Percentiles rank a stretch among this genome's conserved stretches.
phyloP scores from a whole-genome alignment of 2,888 invertebrate species.

The Beris morrisii region DNA sequence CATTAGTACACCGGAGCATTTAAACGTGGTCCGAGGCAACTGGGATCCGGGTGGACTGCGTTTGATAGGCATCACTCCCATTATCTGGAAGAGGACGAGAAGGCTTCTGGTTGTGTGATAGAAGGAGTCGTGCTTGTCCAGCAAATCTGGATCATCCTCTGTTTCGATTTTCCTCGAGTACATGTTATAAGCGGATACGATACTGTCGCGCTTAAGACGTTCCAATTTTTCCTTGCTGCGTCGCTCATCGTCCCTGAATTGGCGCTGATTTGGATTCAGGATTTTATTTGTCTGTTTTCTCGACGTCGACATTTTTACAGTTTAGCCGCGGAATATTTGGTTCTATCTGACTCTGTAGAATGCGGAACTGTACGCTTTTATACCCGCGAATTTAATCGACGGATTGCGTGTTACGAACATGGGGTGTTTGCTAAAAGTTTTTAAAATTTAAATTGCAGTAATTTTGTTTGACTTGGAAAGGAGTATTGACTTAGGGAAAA shows the following conservation, averaged over 20 bases:
- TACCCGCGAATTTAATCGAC: too few relatives aligned
- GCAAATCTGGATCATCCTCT: conserved; percentile 59
- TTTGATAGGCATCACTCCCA: conserved; percentile 77
- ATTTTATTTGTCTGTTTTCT: conserved; percentile 36
- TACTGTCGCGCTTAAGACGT: conserved; percentile 34
- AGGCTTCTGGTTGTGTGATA: conserved; percentile 71
- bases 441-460: too few relatives aligned
- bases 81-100: conserved; percentile 71
- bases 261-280: conserved; percentile 56
- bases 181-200: conserved; percentile 2
- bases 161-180: conserved; percentile 9
- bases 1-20: conserved; percentile 68
- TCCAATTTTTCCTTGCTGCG: conserved; percentile 50
- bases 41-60: conserved; percentile 61
- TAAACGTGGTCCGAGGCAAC: conserved; percentile 61
- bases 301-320: too few relatives aligned
- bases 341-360: too few relatives aligned
- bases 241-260: conserved; percentile 53
- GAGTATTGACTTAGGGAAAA: too few relatives aligned
- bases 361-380: too few relatives aligned
- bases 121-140: conserved; percentile 71
- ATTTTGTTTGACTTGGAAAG: too few relatives aligned
- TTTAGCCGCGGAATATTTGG: too few relatives aligned
- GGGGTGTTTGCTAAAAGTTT: too few relatives aligned
- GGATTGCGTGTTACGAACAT: too few relatives aligned